Base-by-base conservation (phyloP, 1,140 invertebrate genomes). In the Drosophila chauvacae region DNA sequence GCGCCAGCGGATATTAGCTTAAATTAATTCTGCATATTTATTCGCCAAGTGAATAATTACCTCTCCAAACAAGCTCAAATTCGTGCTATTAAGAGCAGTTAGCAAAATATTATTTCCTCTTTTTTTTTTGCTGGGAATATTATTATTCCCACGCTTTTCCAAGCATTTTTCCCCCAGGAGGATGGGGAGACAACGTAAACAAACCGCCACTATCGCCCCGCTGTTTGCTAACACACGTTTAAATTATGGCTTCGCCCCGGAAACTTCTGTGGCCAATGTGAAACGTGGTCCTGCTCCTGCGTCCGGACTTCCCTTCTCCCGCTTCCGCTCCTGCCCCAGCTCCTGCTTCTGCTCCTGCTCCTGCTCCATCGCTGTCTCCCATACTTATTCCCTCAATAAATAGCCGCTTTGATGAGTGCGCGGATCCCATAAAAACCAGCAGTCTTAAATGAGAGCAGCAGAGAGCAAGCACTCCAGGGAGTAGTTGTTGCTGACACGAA, bases 361-460 rank as follows among this genome's bases (percentile, higher is more conserved):
- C 16, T 11, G 16, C 26, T n/a, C 9, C 16, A 30, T 30, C 4
- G 16, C 26, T 28, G 48, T 33, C 53, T 56, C 35, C 53, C 35
- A 39, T 39, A 35, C 53, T 39, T 39, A 56, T 56, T 56, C 20
- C 53, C 20, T 56, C 53, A 56, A 56, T 56, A 56, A 56, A 56
- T 56, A 56, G 53, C 53, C 20, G 53, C 53, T 56, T 56, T 56
- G 53, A 56, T 56, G 53, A 56, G 53, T 56, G 53, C 53, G 53
- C 53, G 53, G 35, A 56, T 56, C 35, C 53, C 53, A 56, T 56
- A 56, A 56, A 56, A 56, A 56, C 53, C 53, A 56, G 53, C 35
- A 56, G 53, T 56, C 53, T 23, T 56, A 39, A 56, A 56, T 56
- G 53, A n/a, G 53, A 56, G 53, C 53, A 56, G 53, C 53, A 33